A percentile compares a stretch with the other conserved stretches of the same genome.
These are phyloP conservation scores for Oopsacas minuta DNA, from an alignment of 37 sponge, comb jelly and placozoan genomes.

Conservation along the genomic window DNA sequence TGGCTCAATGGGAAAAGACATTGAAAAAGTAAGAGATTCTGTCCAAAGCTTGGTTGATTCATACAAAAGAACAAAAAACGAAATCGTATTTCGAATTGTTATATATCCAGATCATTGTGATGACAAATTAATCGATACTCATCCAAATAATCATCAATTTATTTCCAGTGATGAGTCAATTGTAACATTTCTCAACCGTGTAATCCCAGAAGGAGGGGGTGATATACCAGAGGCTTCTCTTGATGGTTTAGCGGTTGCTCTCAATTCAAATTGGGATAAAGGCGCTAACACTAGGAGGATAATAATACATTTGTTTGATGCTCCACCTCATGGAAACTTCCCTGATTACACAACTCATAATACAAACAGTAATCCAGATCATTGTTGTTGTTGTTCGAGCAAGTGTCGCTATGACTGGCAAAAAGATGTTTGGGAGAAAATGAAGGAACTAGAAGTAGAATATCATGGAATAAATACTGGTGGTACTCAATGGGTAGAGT, in stretches of 20 bases:
- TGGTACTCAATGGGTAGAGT: background rate
- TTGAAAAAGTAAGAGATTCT: background rate
- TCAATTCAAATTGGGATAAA: background rate
- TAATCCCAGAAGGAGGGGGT: background rate
- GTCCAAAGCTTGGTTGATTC: background rate
- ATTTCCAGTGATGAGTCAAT: background rate
- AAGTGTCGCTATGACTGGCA: background rate
- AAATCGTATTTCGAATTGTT: background rate
- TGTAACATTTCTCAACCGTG: background rate
- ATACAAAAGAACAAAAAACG: background rate
- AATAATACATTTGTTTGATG: conserved; percentile 2
- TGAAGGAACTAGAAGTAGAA: background rate
- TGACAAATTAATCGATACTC: background rate
- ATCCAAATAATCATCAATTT: background rate
- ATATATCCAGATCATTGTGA: conserved; percentile 17
- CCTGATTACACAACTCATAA: background rate
- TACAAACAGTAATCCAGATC: background rate
- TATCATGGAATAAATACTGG: conserved; percentile 14
- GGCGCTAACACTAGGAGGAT: background rate
- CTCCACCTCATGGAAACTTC: background rate
- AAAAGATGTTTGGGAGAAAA: background rate
- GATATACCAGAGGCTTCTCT: conserved; percentile 17
- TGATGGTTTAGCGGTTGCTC: background rate
- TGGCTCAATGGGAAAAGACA: conserved; percentile 1
- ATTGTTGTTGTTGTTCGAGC: conserved; percentile 4